A percentile compares a stretch with the other conserved stretches of the same genome.
phyloP scores from a whole-genome alignment of 2,797 vertebrate species.

The Oreochromis grahami region DNA sequence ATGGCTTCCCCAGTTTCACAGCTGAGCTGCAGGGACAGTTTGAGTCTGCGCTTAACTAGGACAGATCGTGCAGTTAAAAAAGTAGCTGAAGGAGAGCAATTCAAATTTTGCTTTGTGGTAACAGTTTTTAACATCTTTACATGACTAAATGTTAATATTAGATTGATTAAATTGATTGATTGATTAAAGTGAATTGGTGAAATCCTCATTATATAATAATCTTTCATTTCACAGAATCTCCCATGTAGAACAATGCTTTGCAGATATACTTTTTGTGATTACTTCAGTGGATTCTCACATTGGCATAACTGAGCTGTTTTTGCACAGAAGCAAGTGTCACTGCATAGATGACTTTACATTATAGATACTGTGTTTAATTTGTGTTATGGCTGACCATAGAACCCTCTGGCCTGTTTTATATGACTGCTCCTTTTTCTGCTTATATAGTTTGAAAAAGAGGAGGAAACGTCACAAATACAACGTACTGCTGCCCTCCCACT shows the following conservation, averaged over 20 bases:
- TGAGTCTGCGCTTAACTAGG: neutral
- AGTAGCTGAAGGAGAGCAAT: neutral
- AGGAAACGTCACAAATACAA: neutral
- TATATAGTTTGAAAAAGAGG: neutral
- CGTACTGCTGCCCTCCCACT: neutral
- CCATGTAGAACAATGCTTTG: neutral
- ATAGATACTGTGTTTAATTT: neutral
- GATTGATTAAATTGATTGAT: neutral
- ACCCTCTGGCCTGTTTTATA: neutral
- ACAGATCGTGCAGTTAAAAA: neutral
- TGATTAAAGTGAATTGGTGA: neutral
- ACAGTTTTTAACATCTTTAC: neutral
- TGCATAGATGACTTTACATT: neutral
- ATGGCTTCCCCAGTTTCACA: constrained; percentile 46
- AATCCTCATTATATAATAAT: neutral
- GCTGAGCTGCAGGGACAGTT: constrained; percentile 11
- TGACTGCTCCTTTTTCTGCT: neutral
- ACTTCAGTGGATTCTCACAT: neutral
- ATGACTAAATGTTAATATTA: neutral
- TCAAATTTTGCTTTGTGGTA: neutral
- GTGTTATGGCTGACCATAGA: neutral
- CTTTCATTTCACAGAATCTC: neutral
- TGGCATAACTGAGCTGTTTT: neutral
- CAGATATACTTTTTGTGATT: neutral
- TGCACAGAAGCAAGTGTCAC: neutral